Conservation (phyloP, 1,140 invertebrate genomes). For the Zeugodacus cucurbitae region DNA sequence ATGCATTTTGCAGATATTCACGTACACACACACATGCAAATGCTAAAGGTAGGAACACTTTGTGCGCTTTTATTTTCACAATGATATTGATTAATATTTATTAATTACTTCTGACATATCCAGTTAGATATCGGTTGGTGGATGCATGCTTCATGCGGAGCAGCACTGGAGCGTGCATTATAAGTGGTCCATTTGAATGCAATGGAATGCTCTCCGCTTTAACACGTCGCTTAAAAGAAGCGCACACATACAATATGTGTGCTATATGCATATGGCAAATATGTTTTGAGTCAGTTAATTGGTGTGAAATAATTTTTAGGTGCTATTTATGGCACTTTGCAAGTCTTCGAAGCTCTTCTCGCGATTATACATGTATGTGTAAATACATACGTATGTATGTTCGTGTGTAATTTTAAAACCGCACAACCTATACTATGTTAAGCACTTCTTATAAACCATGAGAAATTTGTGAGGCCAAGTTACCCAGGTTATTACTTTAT, state of each 20-base stretch:
- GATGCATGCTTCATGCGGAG: constrained; percentile 17
- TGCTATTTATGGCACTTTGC: constrained; percentile 26
- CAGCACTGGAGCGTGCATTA: constrained; percentile 4
- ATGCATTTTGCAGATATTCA: neutral
- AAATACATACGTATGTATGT: neutral
- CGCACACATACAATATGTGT: neutral
- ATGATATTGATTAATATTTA: constrained; percentile 38
- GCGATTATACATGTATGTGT: neutral
- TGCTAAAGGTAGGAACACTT: neutral
- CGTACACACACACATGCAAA: neutral
- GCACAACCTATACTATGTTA: neutral
- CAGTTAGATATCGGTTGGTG: neutral
- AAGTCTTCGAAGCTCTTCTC: neutral
- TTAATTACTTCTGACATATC: constrained; percentile 36
- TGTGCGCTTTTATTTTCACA: neutral
- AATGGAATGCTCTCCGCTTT: constrained; percentile 4
- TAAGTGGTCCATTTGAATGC: constrained; percentile 26
- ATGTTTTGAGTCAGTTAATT: neutral
- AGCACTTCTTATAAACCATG: neutral
- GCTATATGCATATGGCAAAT: neutral
- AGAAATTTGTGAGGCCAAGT: neutral
- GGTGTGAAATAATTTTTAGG: constrained; percentile 27
- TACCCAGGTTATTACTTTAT: neutral
- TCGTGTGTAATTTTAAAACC: neutral
- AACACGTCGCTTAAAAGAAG: neutral